These are phyloP conservation scores for Hedychridium roseum DNA, from an alignment of 2,888 invertebrate genomes.

Conservation along the genomic window DNA sequence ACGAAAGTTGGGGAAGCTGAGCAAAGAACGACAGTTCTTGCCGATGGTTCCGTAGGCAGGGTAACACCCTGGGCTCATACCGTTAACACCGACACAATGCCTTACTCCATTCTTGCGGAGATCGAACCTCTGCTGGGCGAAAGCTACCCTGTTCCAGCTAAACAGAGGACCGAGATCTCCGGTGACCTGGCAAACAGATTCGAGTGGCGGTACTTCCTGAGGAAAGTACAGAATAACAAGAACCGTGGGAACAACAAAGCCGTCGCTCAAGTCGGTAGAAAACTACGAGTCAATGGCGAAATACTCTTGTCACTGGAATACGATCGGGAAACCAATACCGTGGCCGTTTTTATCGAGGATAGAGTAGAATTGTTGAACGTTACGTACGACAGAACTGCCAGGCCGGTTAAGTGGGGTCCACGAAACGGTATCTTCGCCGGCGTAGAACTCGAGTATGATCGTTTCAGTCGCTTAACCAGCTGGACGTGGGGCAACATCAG, in stretches of 20 bases:
- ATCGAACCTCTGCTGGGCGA: constrained; percentile 87
- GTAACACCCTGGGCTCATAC: constrained; percentile 88
- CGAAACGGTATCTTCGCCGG: constrained; percentile 86
- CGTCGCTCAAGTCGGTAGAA: constrained; percentile 85
- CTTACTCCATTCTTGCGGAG: constrained; percentile 89
- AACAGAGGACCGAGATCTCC: constrained; percentile 88
- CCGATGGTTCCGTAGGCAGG: constrained; percentile 84
- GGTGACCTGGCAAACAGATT: constrained; percentile 91
- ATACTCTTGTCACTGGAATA: constrained; percentile 91
- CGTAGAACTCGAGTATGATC: constrained; percentile 90
- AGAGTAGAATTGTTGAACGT: constrained; percentile 85
- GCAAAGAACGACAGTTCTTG: constrained; percentile 79
- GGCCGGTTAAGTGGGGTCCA: constrained; percentile 86
- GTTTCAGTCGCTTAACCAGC: constrained; percentile 85
- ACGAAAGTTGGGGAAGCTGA: constrained; percentile 85
- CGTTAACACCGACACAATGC: constrained; percentile 88
- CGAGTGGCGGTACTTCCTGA: constrained; percentile 94
- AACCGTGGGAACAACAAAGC: constrained; percentile 68
- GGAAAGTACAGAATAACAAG: constrained; percentile 72
- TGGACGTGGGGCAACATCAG: constrained; percentile 94
- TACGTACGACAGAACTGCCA: constrained; percentile 84
- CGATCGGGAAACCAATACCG: constrained; percentile 85
- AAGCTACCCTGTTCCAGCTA: constrained; percentile 90
- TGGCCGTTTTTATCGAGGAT: constrained; percentile 88
- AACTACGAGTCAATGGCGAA: constrained; percentile 89